Base-by-base conservation (phyloP, 2,113 vertebrate species). In the Talpa occidentalis region DNA sequence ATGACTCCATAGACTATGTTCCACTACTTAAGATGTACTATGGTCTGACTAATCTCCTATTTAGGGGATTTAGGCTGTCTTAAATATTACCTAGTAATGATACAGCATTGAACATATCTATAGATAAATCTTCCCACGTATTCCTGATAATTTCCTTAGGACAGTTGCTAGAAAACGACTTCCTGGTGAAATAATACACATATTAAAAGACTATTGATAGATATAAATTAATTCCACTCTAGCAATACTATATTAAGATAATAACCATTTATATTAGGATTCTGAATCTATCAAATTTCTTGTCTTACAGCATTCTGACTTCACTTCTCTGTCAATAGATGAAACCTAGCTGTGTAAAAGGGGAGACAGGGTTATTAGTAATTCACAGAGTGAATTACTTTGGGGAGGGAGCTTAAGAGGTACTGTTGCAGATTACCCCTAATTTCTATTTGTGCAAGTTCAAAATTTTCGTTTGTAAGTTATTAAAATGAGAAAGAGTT, bases 71-170 rank as follows among this genome's bases (percentile, higher is more conserved):
- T 90, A 42, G 15, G n/a, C 79, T 89, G 28, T 81, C 72, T 60
- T 17, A 79, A 92, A 44, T 76, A 92, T 80, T 96, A 91, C 93
- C 49, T 93, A 15, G 81, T 91, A 86, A 19, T 70, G 67, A 56
- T 56, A 56, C 4, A 87, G 19, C 37, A 84, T 69, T 80, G 64
- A 74, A n/a, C 12, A 80, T 80, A 35, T 93, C 47, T 85, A 0
- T 78, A 94, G 17, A 69, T 92, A 91, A 94, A 76, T 76, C 44
- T 81, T 93, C 56, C 32, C 19, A 79, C 24, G n/a, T 89, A 85
- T 11, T 70, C 54, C 16, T 84, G 28, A 62, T 94, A 88, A 87
- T 93, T 92, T 94, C 49, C 64, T 89, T 54, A 73, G 15, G 40
- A 73, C 8, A 60, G 26, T 16, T 89, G 16, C 42, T 82, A 86